Evolutionary conservation across 1,140 invertebrate genomes (phyloP), one percentile per base, ranked within the genome.

Genomic region (Mylabris phalerata): DNA sequence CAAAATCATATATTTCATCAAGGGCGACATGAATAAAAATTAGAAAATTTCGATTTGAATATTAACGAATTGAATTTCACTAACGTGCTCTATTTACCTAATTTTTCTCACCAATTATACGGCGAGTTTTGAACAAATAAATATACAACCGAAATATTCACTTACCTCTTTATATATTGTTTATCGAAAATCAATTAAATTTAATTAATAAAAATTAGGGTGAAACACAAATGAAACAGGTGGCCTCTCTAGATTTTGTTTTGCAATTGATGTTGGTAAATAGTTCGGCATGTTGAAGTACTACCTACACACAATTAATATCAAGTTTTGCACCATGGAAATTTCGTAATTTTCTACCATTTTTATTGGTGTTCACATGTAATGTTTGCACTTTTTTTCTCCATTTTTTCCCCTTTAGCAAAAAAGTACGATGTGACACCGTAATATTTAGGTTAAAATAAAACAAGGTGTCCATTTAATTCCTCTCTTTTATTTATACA

Each of bases 401-500:
- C 13, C 3, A 9, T 26, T 19, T 11, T 19, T 24, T 9, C 13
- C 9, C 9, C 9, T 46, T 24, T 1, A 19, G 11, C 11, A 46
- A 46, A 5, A 24, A 13, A 3, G 44, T 9, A 13, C 44, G 3
- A 32, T 32, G 10, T 25, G 54, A 56, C 50, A 52, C 50, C 41
- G 19, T 52, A 43, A n/a, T 26, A 52, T 10, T 44, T n/a, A 39
- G 50, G 13, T 38, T 32, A 13, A 60, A 70, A 66, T 65, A 62
- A 70, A 70, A 66, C 61, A 62, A 67, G 50, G 57, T 48, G 48
- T 69, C 62, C 67, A 73, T 64, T 70, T 72, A 68, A 64, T 61
- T 68, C 60, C 68, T 70, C 9, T 42, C 73, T 72, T 71, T 73
- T 73, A 72, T 69, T 42, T 72, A 74, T 74, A 73, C 67, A 66